Evolutionary conservation across 2,888 invertebrate species (phyloP).

Genomic region (Sarcophaga variegata): DNA sequence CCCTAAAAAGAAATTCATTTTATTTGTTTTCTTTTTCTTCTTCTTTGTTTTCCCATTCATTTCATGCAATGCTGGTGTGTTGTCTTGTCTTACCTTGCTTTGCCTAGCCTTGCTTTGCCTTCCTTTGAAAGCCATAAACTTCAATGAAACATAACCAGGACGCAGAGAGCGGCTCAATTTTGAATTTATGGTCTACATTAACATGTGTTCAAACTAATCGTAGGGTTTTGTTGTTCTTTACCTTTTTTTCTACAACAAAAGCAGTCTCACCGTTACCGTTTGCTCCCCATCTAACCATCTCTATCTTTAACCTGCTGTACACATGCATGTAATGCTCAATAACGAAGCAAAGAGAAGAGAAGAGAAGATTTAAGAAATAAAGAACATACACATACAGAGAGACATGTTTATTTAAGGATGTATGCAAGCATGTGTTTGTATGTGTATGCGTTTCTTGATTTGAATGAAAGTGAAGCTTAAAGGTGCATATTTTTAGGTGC

Average conservation of each 20-base stretch:
- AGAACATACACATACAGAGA: no score
- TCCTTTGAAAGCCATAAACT: slow-evolving; percentile 39
- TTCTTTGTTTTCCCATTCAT: background rate
- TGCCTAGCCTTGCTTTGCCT: background rate
- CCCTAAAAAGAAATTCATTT: background rate
- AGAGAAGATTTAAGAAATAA: no score
- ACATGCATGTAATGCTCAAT: no score
- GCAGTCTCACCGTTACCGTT: background rate
- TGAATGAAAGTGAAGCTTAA: slow-evolving; percentile 60
- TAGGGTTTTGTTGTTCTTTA: slow-evolving; percentile 49
- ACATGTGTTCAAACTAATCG: slow-evolving; percentile 68
- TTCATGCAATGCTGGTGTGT: background rate
- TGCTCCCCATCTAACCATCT: no score
- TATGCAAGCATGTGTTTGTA: no score
- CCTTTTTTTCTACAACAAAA: slow-evolving; percentile 26
- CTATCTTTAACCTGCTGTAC: no score
- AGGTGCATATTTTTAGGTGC: slow-evolving; percentile 66
- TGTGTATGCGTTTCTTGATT: background rate
- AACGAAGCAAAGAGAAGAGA: no score
- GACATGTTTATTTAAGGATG: no score
- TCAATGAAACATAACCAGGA: slow-evolving; percentile 43
- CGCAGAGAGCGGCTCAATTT: slow-evolving; percentile 59
- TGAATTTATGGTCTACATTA: slow-evolving; percentile 65
- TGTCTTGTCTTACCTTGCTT: background rate
- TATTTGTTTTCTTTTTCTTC: background rate